Base-by-base conservation (phyloP, 2,113 vertebrate genomes). In the Tautogolabrus adspersus region DNA sequence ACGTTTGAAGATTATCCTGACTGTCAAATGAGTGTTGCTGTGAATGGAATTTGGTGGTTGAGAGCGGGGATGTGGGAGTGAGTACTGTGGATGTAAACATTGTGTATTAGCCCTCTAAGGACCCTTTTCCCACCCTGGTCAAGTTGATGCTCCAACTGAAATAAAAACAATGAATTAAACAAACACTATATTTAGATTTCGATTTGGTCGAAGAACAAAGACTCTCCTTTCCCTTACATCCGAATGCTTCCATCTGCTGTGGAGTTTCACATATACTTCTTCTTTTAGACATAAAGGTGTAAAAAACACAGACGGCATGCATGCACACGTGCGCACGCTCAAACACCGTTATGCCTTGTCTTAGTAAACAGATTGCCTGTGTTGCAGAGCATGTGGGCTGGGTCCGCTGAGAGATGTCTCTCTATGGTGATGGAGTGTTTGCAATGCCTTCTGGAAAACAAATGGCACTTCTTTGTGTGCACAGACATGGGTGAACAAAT, bases 361-460 rank as follows among this genome's bases (percentile, higher is more conserved):
- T 63, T 54, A 51, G 56, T 69, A 89, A 93, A 91, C 94, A 95
- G 93, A 94, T 95, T 96, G 94, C 83, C 85, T 80, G 90, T 87
- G 81, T 91, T 94, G 92, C 91, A 82, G 91, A 91, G 90, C 94
- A 93, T 94, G 94, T 94, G 93, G 93, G 60, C 87, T 89, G 86
- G 92, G 83, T 92, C 90, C 88, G 38, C 77, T 81, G 94, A 94
- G 93, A 94, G 86, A 92, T 86, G 79, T 88, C 89, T 93, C 91
- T 93, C 85, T 71, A 18, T 62, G 37, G 79, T 95, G 94, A 95
- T 89, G 94, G 93, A 95, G 92, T 77, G 75, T 91, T 93, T 78
- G 83, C 91, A 80, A 84, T 91, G 82, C 89, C 81, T 76, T 52
- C 21, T 76, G 79, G 76, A 83, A 77, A 80, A 77, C 72, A 83